A percentile compares a stretch with the other conserved stretches of the same genome.
phyloP scores from a whole-genome alignment of 2,113 vertebrate genomes.

The Gallinago undulata region DNA sequence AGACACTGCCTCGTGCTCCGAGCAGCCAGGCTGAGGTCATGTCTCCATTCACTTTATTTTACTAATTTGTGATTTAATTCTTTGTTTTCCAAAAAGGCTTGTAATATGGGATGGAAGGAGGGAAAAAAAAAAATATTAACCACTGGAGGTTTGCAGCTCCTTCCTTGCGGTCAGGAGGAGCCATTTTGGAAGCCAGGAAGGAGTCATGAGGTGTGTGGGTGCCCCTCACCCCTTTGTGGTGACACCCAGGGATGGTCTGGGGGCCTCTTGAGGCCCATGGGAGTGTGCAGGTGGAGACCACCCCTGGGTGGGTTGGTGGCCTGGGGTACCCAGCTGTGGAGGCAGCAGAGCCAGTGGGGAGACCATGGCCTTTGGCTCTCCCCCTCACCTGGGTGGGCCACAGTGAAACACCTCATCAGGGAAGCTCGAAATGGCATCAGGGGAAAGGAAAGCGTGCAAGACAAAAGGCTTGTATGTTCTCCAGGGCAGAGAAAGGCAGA shows the following conservation, averaged over 20 bases:
- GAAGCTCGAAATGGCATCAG: neutral
- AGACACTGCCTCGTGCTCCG: fast-evolving
- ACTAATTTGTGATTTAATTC: neutral
- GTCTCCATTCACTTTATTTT: neutral
- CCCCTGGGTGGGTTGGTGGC: neutral
- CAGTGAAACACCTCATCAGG: neutral
- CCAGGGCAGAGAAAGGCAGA: neutral
- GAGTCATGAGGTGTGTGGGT: fast-evolving
- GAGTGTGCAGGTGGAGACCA: neutral
- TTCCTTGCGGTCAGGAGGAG: neutral
- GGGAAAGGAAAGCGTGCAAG: neutral
- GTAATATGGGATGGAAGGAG: fast-evolving
- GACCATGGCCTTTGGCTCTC: fast-evolving
- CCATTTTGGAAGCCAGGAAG: neutral
- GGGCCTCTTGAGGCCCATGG: neutral
- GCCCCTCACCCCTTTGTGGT: neutral
- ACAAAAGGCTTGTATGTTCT: neutral
- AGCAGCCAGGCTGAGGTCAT: neutral
- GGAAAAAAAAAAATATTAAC: neutral
- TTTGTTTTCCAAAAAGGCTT: neutral
- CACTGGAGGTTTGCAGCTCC: neutral
- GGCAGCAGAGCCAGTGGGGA: fast-evolving
- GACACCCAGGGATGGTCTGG: fast-evolving
- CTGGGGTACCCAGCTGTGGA: neutral
- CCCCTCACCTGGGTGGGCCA: fast-evolving